phyloP scores from a whole-genome alignment of 2,888 invertebrate genomes.

The Calameuta filiformis region DNA sequence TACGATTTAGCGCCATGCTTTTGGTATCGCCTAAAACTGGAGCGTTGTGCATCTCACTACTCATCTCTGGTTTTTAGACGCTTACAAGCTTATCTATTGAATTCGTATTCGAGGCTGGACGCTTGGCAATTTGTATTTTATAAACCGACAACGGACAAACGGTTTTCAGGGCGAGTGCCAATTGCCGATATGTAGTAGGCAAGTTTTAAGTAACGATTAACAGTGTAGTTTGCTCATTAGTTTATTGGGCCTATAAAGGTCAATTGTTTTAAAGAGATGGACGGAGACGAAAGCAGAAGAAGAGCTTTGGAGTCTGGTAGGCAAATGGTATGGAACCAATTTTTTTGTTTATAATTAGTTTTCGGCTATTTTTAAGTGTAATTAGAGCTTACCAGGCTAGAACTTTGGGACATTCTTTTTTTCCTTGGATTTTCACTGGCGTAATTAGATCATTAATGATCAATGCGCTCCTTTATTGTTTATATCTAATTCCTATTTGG shows the following conservation, averaged over 20 bases:
- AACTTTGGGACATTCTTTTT: not conserved
- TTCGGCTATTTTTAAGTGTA: constrained; percentile 29
- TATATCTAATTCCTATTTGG: not conserved
- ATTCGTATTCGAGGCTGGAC: constrained; percentile 10
- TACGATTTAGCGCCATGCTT: too few species aligned
- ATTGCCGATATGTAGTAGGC: constrained; percentile 4
- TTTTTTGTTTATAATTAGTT: constrained; percentile 33
- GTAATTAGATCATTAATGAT: not conserved
- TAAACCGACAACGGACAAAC: constrained; percentile 31
- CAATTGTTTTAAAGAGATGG: constrained; percentile 34
- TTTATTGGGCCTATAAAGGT: not conserved
- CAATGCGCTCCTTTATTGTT: not conserved
- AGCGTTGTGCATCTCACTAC: too few species aligned
- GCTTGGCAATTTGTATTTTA: constrained; percentile 31
- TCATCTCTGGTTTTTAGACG: too few species aligned
- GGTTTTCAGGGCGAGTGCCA: constrained; percentile 5
- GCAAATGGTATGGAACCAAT: constrained; percentile 47
- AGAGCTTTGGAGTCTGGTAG: constrained; percentile 51
- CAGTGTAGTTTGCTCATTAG: not conserved
- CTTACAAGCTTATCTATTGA: not conserved
- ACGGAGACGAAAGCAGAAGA: constrained; percentile 51
- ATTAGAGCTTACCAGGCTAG: constrained; percentile 6
- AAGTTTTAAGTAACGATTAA: constrained; percentile 1
- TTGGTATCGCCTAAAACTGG: too few species aligned
- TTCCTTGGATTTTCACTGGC: not conserved